Evolutionary conservation across 2,888 invertebrate genomes (phyloP), one percentile per base, ranked within the genome.

Genomic region (Eurytoma adleriae): DNA sequence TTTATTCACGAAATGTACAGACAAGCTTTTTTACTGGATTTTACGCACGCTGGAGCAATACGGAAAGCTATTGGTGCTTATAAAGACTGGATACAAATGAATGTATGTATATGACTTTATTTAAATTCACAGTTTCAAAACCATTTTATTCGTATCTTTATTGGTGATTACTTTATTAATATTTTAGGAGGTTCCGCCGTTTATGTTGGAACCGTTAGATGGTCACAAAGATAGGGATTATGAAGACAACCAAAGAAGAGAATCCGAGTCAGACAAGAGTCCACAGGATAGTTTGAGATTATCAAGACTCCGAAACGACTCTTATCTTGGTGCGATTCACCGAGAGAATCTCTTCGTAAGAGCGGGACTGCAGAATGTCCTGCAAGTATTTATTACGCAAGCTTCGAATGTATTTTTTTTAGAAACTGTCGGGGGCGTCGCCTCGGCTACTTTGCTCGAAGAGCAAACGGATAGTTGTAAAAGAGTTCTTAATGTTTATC

Each of bases 401-500:
- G 97, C 98, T 3, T 96, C 98, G 16, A 97, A 98, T 91, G 98
- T 98, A 81, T 99, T 99, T 92, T 93, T 98, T 79, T 92, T 97
- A 64, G 94, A 95, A 85, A 91, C 91, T 74, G 3, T 16, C 5
- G 92, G 91, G n/a, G 90, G 92, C 27, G 86, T 86, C 77, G 90
- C 91, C 13, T 93, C 93, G 5, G 92, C 93, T n/a, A 93, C 94
- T 72, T 92, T 96, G 79, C 90, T 97, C 54, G 97, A 97, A 88
- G 97, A 98, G 89, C 98, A 98, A 91, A 98, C 98, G 0, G 98
- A 99, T 91, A 96, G 98, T 78, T 98, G 98, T 92, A 98, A 98
- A 91, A 94, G 98, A 84, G 98, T 99, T 82, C 93, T 99, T 79
- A 99, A 98, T 91, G 98, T 98, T 85, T 99, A 98, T 92, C 93